A percentile compares a stretch with the other conserved stretches of the same genome.
Conservation (phyloP, 30 jellyfish, hydroid and myxozoan species). For the Pelagia noctiluca region DNA sequence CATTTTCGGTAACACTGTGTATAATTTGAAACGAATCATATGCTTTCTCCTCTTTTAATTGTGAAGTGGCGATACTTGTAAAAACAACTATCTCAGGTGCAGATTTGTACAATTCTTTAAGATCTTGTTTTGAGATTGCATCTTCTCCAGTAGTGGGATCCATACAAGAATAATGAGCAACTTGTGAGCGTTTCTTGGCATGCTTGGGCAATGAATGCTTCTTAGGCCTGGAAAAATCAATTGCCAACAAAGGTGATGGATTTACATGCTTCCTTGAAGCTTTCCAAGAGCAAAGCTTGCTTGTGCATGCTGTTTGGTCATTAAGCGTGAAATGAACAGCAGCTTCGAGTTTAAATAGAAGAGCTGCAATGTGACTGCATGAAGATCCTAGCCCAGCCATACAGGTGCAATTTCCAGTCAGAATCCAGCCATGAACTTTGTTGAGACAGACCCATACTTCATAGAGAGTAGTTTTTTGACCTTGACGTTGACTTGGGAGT, state of each 20-base stretch:
- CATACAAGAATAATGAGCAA: conserved; percentile 18
- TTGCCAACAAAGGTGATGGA: conserved; percentile 12
- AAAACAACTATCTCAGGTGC: conserved; percentile 28
- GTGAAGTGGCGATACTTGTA: conserved; percentile 32
- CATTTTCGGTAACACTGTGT: conserved; percentile 10
- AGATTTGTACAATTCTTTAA: conserved; percentile 3
- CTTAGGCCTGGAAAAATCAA: conserved; percentile 33
- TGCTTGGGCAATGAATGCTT: conserved; percentile 9
- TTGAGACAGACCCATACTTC: conserved; percentile 6
- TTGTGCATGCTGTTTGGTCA: conserved; percentile 6
- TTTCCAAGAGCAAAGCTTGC: conserved; percentile 6
- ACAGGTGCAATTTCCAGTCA: conserved; percentile 6
- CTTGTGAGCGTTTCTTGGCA: conserved; percentile 8
- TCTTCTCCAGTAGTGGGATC: conserved; percentile 45
- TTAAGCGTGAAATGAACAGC: conserved; percentile 5
- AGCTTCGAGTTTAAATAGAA: background rate
- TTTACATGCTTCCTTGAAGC: conserved; percentile 22
- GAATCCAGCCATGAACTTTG: conserved; percentile 2
- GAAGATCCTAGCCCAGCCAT: conserved; percentile 22
- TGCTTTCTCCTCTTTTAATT: background rate
- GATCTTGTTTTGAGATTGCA: conserved; percentile 20
- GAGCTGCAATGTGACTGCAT: conserved; percentile 28
- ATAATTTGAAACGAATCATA: conserved; percentile 5
- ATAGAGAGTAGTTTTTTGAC: conserved; percentile 2
- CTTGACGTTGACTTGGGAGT: conserved; percentile 8